Percentiles rank a stretch among this genome's conserved stretches.
Conservation (phyloP, 2,888 invertebrate species). For the Dinocampus coccinellae region DNA sequence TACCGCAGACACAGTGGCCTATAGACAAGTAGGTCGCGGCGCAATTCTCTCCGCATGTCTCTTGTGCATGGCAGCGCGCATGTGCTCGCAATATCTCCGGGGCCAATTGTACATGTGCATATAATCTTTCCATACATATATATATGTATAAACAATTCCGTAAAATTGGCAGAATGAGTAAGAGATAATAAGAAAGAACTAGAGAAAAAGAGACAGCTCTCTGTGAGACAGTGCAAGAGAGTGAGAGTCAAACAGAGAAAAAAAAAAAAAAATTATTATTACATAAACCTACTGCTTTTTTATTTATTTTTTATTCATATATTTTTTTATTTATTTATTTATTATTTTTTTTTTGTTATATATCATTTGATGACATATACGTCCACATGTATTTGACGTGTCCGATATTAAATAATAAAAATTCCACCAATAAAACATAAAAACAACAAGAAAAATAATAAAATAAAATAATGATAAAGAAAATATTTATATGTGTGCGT, state of each 20-base stretch:
- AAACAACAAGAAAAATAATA: background rate
- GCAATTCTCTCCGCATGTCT: constrained; percentile 58
- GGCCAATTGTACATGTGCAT: constrained; percentile 40
- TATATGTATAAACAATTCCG: constrained; percentile 8
- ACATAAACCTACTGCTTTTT: constrained; percentile 26
- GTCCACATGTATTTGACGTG: background rate
- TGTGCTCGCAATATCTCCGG: constrained; percentile 46
- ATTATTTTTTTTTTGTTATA: background rate
- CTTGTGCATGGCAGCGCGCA: constrained; percentile 26
- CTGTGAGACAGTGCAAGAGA: too few species aligned
- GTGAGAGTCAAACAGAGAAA: background rate
- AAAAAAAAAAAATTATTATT: constrained; percentile 22
- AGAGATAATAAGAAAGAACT: too few species aligned
- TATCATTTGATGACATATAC: background rate
- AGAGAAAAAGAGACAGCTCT: too few species aligned
- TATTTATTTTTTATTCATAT: background rate
- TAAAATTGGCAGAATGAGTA: background rate
- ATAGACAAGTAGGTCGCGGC: constrained; percentile 67
- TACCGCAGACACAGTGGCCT: constrained; percentile 63
- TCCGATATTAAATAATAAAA: background rate
- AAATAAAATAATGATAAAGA: background rate
- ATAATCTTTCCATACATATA: constrained; percentile 17
- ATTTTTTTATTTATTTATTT: too few species aligned
- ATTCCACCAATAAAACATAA: background rate
- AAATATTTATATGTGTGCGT: background rate